Percentiles rank a stretch among this genome's conserved stretches.
These are phyloP conservation scores for Cryptoprocta ferox DNA, from an alignment of 2,797 vertebrate species.

Conservation along the genomic window DNA sequence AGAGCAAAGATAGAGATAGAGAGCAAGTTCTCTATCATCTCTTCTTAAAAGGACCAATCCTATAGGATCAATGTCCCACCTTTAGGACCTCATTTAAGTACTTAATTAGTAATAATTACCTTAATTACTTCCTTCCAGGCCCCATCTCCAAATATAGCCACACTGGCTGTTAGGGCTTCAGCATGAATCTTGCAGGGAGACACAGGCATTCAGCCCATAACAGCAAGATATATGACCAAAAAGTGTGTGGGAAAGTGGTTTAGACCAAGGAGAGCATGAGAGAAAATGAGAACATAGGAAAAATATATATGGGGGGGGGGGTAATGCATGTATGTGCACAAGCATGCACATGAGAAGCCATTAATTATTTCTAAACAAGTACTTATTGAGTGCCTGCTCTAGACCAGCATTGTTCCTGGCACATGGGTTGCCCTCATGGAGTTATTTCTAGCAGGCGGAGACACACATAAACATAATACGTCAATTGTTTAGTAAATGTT, in stretches of 20 bases:
- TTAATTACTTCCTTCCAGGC: not conserved
- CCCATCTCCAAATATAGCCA: not conserved
- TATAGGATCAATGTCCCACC: not conserved
- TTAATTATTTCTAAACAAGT: constrained; percentile 5
- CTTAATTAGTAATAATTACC: not conserved
- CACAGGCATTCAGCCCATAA: not conserved
- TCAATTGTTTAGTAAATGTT: not conserved
- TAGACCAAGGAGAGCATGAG: not conserved
- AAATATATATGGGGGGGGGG: not conserved
- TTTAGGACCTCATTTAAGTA: not conserved
- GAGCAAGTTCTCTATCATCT: not conserved
- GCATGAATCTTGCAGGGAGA: not conserved
- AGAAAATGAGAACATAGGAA: not conserved
- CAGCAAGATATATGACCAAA: not conserved
- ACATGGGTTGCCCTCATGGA: not conserved
- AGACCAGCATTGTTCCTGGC: not conserved
- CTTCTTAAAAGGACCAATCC: not conserved
- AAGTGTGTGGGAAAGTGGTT: not conserved
- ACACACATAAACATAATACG: not conserved
- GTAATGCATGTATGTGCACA: not conserved
- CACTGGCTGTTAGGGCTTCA: not conserved
- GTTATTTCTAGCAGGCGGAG: not conserved
- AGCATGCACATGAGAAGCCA: not conserved
- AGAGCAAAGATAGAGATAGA: not conserved
- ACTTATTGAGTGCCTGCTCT: not conserved